Evolutionary conservation across 2,888 invertebrate species (phyloP), one percentile per base, ranked within the genome.

Genomic region (Leuctra nigra): DNA sequence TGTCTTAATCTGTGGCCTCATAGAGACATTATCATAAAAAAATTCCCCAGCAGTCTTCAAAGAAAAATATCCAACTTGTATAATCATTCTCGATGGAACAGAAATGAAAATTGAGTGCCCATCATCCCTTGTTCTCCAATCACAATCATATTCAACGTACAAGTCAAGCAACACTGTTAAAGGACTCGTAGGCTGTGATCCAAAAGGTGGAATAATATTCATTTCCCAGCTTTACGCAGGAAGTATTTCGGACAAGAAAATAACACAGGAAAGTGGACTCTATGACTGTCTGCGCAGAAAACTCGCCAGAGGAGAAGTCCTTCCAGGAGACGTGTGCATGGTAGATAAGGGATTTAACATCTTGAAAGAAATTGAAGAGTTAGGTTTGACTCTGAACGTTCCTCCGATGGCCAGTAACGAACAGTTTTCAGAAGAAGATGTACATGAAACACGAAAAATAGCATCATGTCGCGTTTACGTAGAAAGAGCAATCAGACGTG

Each of bases 1-100:
- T 54, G 54, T 16, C 54, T 54, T 13, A 54, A 41, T 24, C 24
- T 54, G 24, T 54, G 41, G 44, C 54, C 54, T 24, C 54, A 54
- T 25, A 11, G 54, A 4, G 44, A 54, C 29, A 44, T 25, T 22
- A 54, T 54, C 11, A 7, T 54, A 7, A n/a, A n/a, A 44, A 54
- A 29, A 33, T 44, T 14, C 54, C 13, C 54, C 54, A n/a, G 22
- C 18, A n/a, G 44, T 29, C 9, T 54, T 54, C 18, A 41, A 41
- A 25, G 29, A 54, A 41, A 41, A 41, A n/a, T 16, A 44, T 46
- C 41, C 54, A 2, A 22, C 29, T 18, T 29, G 29, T 24, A 44
- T 54, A 3, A 29, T 54, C n/a, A 54, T 41, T 23, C 25, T 54
- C 11, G 44, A 54, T 41, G 54, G 44, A 25, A 54, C 54, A 4